A percentile compares a stretch with the other conserved stretches of the same genome.
Evolutionary conservation across 2,113 vertebrate genomes (phyloP).

Genomic region (Solenodon paradoxus): DNA sequence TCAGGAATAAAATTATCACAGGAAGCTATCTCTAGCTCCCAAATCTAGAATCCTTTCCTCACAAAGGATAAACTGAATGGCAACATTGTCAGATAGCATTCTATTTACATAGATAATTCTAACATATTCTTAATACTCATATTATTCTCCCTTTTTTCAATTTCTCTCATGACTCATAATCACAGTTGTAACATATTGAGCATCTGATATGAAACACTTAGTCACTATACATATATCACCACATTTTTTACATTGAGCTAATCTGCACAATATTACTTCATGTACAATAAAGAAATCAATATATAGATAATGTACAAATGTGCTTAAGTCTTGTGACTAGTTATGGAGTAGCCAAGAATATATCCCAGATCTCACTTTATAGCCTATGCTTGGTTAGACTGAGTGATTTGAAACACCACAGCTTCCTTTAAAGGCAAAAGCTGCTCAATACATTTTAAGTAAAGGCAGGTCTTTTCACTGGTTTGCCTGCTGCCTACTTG

Average conservation of each 20-base stretch:
- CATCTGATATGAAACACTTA: background rate
- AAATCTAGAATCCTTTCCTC: background rate
- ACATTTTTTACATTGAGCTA: background rate
- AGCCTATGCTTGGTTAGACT: background rate
- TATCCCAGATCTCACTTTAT: background rate
- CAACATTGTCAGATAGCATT: background rate
- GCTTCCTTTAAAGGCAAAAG: background rate
- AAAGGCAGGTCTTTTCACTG: constrained; percentile 8
- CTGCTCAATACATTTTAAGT: background rate
- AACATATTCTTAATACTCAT: background rate
- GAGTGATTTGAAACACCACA: background rate
- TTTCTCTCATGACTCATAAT: background rate
- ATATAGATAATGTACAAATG: background rate
- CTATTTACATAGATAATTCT: background rate
- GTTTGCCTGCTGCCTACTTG: constrained; percentile 44
- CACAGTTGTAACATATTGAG: background rate
- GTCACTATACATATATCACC: background rate
- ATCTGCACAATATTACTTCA: background rate
- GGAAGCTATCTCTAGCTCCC: background rate
- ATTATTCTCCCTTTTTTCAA: background rate
- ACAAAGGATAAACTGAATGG: background rate
- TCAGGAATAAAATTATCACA: background rate
- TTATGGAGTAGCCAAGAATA: background rate
- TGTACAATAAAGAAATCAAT: background rate
- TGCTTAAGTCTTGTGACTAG: background rate